Evolutionary conservation across 2,797 vertebrate species (phyloP).

Genomic region (Arremon aurantiirostris): DNA sequence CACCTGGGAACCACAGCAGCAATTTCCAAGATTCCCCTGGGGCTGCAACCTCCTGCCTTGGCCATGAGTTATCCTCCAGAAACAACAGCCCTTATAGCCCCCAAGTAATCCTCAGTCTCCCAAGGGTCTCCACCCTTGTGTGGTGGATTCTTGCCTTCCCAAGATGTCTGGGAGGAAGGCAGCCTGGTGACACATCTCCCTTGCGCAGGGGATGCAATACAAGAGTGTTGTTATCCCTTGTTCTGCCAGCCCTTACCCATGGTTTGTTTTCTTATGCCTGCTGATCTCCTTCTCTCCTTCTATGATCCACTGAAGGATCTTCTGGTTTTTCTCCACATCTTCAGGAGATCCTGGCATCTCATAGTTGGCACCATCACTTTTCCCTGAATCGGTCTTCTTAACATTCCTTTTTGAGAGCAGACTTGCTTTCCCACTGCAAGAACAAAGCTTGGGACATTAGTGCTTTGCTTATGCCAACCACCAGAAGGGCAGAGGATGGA

Average conservation of each 20-base stretch:
- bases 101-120: background rate
- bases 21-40: background rate
- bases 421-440: conserved; percentile 82
- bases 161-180: background rate
- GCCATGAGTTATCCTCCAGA: background rate
- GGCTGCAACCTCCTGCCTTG: background rate
- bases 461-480: background rate
- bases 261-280: conserved; percentile 88
- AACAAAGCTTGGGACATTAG: conserved; percentile 30
- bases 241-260: conserved; percentile 78
- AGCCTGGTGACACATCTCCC: background rate
- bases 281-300: conserved; percentile 95
- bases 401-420: conserved; percentile 81
- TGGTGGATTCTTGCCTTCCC: background rate
- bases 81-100: background rate
- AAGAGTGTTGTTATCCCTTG: background rate
- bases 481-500: background rate
- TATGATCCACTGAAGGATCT: conserved; percentile 97
- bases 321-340: conserved; percentile 92
- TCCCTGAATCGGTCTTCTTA: conserved; percentile 86
- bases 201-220: background rate
- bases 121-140: background rate
- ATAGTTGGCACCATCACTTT: conserved; percentile 72
- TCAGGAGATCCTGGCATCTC: conserved; percentile 83
- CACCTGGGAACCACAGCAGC: background rate